A percentile compares a stretch with the other conserved stretches of the same genome.
Conservation (phyloP, 2,113 vertebrate species). For the Paracanthobrama guichenoti region DNA sequence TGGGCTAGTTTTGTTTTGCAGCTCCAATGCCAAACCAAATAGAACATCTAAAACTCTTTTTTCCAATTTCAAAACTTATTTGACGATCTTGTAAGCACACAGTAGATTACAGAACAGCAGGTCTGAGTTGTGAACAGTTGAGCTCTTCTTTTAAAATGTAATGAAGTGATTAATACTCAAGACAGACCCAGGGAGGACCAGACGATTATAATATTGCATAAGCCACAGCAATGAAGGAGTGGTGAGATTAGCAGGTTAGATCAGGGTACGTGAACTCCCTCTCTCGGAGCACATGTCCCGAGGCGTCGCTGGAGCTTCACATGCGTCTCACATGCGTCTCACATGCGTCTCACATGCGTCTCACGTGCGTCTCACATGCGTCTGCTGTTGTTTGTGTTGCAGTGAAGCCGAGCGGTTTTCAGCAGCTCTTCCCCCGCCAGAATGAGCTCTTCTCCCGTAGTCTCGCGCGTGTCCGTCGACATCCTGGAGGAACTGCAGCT, state of each 20-base stretch:
- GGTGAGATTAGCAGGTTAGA: slow-evolving; percentile 12
- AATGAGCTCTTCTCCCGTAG: slow-evolving; percentile 78
- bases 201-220: background rate
- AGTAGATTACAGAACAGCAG: background rate
- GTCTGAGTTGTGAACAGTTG: background rate
- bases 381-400: slow-evolving; percentile 46
- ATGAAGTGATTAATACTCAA: background rate
- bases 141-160: background rate
- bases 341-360: background rate
- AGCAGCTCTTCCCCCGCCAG: slow-evolving; percentile 71
- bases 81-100: background rate
- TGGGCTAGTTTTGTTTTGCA: too few relatives aligned
- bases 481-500: slow-evolving; percentile 80
- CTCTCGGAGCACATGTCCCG: slow-evolving; percentile 2
- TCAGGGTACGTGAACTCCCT: slow-evolving; percentile 8
- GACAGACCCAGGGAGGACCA: background rate
- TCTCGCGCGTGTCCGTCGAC: slow-evolving; percentile 74
- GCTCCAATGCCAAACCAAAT: too few relatives aligned
- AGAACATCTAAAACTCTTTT: background rate
- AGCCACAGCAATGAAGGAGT: background rate
- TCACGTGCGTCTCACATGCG: background rate
- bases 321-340: background rate
- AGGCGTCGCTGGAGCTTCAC: too few relatives aligned
- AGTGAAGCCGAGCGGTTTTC: slow-evolving; percentile 59
- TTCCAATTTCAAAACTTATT: background rate